phyloP scores from a whole-genome alignment of 1,140 invertebrate genomes.

The Cyclina sinensis region DNA sequence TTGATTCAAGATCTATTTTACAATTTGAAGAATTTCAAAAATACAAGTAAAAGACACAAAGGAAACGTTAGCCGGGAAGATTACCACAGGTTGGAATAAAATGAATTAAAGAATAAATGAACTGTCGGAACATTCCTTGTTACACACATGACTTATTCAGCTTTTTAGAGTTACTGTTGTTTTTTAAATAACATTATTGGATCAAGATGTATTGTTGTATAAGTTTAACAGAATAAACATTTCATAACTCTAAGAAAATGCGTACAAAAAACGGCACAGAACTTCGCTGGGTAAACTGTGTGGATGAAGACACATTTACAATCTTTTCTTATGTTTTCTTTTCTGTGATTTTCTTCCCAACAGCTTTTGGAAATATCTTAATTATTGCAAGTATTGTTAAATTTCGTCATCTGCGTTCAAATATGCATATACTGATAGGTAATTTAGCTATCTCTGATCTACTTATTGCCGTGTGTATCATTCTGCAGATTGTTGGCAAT shows the following conservation, averaged over 20 bases:
- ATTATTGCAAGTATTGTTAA: slow-evolving; percentile 29
- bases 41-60: no score
- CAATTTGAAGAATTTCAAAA: no score
- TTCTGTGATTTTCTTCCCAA: slow-evolving; percentile 47
- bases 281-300: not conserved
- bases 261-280: not conserved
- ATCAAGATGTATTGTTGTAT: not conserved
- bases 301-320: not conserved
- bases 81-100: no score
- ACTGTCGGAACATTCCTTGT: not conserved
- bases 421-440: slow-evolving; percentile 51
- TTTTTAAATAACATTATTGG: not conserved
- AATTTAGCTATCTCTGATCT: slow-evolving; percentile 45
- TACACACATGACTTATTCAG: not conserved
- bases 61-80: no score
- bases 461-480: slow-evolving; percentile 15
- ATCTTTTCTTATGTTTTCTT: slow-evolving; percentile 24
- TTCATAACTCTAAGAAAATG: not conserved
- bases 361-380: slow-evolving; percentile 31
- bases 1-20: no score
- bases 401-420: slow-evolving; percentile 34
- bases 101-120: no score
- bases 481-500: slow-evolving; percentile 11
- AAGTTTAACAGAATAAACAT: not conserved
- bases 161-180: not conserved